These are phyloP conservation scores for Vanessa tameamea DNA, from an alignment of 1,140 invertebrate species.

Conservation along the genomic window DNA sequence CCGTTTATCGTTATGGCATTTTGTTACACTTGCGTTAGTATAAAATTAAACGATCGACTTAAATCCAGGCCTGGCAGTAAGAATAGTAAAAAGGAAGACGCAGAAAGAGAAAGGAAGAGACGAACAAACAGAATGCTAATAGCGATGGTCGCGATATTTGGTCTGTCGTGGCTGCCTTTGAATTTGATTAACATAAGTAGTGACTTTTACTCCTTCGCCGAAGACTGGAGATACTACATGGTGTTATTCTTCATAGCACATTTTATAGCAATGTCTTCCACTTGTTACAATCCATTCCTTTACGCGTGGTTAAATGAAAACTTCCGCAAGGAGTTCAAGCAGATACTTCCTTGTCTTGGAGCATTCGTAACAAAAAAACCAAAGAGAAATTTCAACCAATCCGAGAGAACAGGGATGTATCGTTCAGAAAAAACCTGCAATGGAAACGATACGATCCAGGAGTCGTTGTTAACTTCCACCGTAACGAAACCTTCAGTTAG, in stretches of 20 bases:
- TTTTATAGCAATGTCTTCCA: slow-evolving; percentile 97
- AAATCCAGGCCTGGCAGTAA: slow-evolving; percentile 89
- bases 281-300: slow-evolving; percentile 94
- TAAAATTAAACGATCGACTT: slow-evolving; percentile 90
- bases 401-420: slow-evolving; percentile 70
- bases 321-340: slow-evolving; percentile 97
- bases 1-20: slow-evolving; percentile 97
- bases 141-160: slow-evolving; percentile 97
- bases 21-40: slow-evolving; percentile 95
- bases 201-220: slow-evolving; percentile 87
- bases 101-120: slow-evolving; percentile 87
- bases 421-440: slow-evolving; percentile 85
- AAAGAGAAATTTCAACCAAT: slow-evolving; percentile 67
- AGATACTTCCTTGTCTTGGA: slow-evolving; percentile 86
- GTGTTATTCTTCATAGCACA: slow-evolving; percentile 94
- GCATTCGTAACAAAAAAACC: slow-evolving; percentile 69
- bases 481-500: slow-evolving; percentile 69
- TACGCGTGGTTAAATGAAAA: slow-evolving; percentile 99
- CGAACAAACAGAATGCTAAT: slow-evolving; percentile 97
- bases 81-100: slow-evolving; percentile 88
- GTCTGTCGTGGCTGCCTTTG: slow-evolving; percentile 96
- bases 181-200: slow-evolving; percentile 94
- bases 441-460: slow-evolving; percentile 87
- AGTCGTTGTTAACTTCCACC: slow-evolving; percentile 82
- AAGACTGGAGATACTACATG: slow-evolving; percentile 91